Evolutionary conservation across 2,113 vertebrate species (phyloP).

Genomic region (Ophthalmolycus amberensis): DNA sequence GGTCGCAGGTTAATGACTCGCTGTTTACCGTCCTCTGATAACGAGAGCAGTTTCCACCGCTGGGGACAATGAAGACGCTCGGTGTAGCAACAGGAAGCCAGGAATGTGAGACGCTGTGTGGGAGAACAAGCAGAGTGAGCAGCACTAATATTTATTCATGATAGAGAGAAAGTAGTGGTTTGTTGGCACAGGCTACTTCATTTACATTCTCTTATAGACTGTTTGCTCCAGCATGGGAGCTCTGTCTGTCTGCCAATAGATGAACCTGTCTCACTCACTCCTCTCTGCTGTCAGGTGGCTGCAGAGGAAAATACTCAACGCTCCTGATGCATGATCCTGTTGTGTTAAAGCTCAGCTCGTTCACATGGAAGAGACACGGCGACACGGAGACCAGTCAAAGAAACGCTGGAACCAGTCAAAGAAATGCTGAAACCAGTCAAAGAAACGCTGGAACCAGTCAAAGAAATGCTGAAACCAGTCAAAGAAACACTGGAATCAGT

Average conservation of each 20-base stretch:
- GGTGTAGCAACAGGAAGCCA: conserved; percentile 74
- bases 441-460: no score
- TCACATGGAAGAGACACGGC: no score
- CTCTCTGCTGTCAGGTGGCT: conserved; percentile 52
- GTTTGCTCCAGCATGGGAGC: conserved; percentile 75
- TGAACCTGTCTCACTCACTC: conserved; percentile 80
- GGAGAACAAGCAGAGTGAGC: conserved; percentile 74
- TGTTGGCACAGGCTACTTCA: conserved; percentile 85
- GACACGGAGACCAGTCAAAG: no score
- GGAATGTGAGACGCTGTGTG: conserved; percentile 74
- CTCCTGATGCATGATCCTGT: neutral
- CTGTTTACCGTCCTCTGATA: conserved; percentile 81
- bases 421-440: no score
- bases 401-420: no score
- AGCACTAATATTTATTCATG: conserved; percentile 87
- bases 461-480: no score
- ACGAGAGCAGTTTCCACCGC: conserved; percentile 47
- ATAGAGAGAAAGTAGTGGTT: conserved; percentile 79
- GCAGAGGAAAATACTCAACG: neutral
- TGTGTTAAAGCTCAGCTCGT: neutral
- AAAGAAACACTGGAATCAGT: no score
- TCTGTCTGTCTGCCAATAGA: conserved; percentile 74
- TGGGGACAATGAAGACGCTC: conserved; percentile 41
- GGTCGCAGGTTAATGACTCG: conserved; percentile 83
- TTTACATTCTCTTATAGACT: conserved; percentile 87